Evolutionary conservation across 1,140 invertebrate species (phyloP), one percentile per base, ranked within the genome.

Genomic region (Triops cancriformis): DNA sequence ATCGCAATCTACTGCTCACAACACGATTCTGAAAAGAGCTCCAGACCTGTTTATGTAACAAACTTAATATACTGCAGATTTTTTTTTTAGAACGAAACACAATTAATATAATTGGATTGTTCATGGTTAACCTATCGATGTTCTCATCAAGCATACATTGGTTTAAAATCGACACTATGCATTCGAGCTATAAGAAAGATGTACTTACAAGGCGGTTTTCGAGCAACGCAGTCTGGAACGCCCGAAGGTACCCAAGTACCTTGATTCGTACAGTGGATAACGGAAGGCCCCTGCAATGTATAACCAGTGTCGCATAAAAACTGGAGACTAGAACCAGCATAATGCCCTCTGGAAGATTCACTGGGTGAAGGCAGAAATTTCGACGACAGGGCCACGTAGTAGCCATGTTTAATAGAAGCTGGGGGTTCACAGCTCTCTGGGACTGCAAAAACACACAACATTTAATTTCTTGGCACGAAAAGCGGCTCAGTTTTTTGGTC

Each of bases 211-310:
- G 14, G 51, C 51, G 51, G 10, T 23, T 64, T 64, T 23, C 18
- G 51, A 4, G 51, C 41, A 18, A 76, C 45, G 73, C 85, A 86
- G 28, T 81, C 79, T 45, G 85, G 85, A 18, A 81, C 82, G 72
- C 81, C 79, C 45, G 83, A 82, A 9, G 86, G 86, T 37, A 81
- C 79, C 86, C 86, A 87, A 79, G 86, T 86, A 5, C 86, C 86
- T 31, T 82, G 82, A 27, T 79, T 72, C 11, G 82, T 80, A 80
- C 86, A 87, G 14, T 82, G 83, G 31, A 86, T 77, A 7, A 85
- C 79, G 12, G 82, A 77, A 73, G 84, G 81, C 9, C 86, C 86
- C 23, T 82, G 78, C 72, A 87, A 79, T n/a, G 81, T 81, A 80
- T 85, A 86, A 10, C 85, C 86, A 9, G 84, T 80, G 9, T 82